Conservation (phyloP, 2,113 vertebrate species). For the Mohoua ochrocephala region DNA sequence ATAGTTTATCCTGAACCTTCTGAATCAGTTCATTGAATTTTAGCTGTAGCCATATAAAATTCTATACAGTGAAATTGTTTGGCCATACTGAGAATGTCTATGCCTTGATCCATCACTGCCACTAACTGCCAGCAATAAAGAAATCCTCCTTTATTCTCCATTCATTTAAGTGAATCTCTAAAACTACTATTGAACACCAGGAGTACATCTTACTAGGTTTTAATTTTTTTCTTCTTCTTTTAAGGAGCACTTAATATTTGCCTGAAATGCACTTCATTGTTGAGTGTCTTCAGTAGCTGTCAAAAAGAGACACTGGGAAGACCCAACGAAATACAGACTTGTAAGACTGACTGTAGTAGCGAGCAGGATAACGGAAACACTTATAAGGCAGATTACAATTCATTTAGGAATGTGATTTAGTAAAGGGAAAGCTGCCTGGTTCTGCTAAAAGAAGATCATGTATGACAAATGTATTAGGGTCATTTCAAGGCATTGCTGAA, state of each 20-base stretch:
- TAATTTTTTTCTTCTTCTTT: conserved; percentile 53
- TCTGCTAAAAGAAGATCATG: conserved; percentile 36
- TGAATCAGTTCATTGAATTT: conserved; percentile 79
- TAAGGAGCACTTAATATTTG: conserved; percentile 2
- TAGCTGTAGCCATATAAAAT: conserved; percentile 73
- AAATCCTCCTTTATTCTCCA: conserved; percentile 28
- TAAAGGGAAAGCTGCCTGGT: not conserved
- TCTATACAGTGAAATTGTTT: conserved; percentile 69
- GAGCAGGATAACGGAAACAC: conserved; percentile 8
- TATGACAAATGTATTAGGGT: conserved; percentile 40
- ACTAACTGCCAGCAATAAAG: conserved; percentile 61
- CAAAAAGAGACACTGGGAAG: not conserved
- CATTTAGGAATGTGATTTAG: conserved; percentile 29
- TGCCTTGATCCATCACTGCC: conserved; percentile 71
- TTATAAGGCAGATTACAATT: conserved; percentile 21
- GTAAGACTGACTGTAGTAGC: not conserved
- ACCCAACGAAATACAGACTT: not conserved
- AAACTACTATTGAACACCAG: conserved; percentile 52
- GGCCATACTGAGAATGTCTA: conserved; percentile 49
- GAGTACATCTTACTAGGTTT: not conserved
- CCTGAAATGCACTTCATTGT: not conserved
- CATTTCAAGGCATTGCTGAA: conserved; percentile 30
- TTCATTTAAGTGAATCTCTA: conserved; percentile 59
- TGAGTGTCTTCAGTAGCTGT: not conserved
- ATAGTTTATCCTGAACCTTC: conserved; percentile 74